Evolutionary conservation across 2,113 vertebrate species (phyloP).

Genomic region (Antennarius striatus): DNA sequence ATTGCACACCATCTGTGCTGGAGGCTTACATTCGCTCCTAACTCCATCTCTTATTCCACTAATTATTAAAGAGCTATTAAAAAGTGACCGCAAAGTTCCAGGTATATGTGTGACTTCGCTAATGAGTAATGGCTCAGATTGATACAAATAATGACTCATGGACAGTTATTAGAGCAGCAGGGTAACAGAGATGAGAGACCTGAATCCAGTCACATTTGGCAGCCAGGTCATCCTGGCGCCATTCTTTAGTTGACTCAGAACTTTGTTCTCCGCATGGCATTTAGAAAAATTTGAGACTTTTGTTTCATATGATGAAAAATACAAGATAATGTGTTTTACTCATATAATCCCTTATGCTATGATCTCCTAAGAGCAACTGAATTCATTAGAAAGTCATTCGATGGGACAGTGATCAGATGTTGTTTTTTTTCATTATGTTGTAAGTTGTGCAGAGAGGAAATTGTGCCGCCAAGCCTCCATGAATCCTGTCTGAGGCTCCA

Average conservation of each 20-base stretch:
- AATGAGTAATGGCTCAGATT: conserved; percentile 46
- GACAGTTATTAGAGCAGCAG: conserved; percentile 23
- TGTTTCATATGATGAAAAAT: neutral
- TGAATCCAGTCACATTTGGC: conserved; percentile 39
- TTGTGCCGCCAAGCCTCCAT: conserved; percentile 39
- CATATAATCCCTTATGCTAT: neutral
- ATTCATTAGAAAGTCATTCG: conserved; percentile 9
- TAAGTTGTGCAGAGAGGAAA: conserved; percentile 49
- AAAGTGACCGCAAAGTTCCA: conserved; percentile 27
- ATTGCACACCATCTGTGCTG: conserved; percentile 35
- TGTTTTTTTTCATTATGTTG: conserved; percentile 21
- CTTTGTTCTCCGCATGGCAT: neutral
- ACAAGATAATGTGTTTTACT: neutral
- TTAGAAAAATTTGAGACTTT: neutral
- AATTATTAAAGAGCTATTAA: conserved; percentile 11
- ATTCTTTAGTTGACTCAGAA: conserved; percentile 4
- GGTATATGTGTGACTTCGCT: conserved; percentile 28
- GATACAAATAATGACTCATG: conserved; percentile 44
- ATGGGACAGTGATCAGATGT: conserved; percentile 8
- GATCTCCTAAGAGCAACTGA: neutral
- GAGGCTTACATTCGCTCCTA: conserved; percentile 32
- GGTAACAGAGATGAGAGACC: conserved; percentile 30
- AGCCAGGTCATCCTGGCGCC: conserved; percentile 7
- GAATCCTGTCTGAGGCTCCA: conserved; percentile 53
- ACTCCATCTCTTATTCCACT: conserved; percentile 5